Evolutionary conservation across 2,797 vertebrate species (phyloP), one percentile per base, ranked within the genome.

Genomic region (Knipowitschia caucasica): DNA sequence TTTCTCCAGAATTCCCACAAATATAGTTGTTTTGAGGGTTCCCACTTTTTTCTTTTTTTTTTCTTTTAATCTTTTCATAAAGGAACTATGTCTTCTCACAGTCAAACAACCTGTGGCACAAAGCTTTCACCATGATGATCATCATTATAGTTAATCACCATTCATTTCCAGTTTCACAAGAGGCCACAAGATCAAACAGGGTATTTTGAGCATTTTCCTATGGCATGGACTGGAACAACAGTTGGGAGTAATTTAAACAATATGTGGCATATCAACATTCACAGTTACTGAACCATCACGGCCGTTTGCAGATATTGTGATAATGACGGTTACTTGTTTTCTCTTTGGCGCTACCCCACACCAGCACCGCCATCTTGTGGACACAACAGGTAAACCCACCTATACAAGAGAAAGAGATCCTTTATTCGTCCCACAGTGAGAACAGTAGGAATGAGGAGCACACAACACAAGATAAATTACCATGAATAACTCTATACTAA

Each of bases 161-260:
- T 80, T 89, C 73, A 86, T 86, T 87, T 84, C 76, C 75, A 83
- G 79, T 82, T 86, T 89, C 81, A 80, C 84, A 88, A 84, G 64
- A 85, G 50, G 56, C 80, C 83, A 67, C 83, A 71, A 75, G 82
- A 89, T 88, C 84, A 86, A 86, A 83, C 81, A 53, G 78, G 72
- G 76, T 81, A 80, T 85, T 84, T 87, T 80, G 64, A 80, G 82
- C 59, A 64, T 75, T 82, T 73, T 71, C 69, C 67, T 77, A 73
- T 60, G 63, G 74, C 74, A 63, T 57, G 58, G 74, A 64, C 74
- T 73, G 77, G 70, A 80, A 76, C 77, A 80, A 78, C 84, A 81
- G 77, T 84, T 82, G 64, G 71, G 52, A 69, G 73, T 84, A 84
- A 84, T 84, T 83, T 81, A 85, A 84, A 81, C 82, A 85, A 80